Evolutionary conservation across 2,888 invertebrate genomes (phyloP), one percentile per base, ranked within the genome.

Genomic region (Candidula unifasciata): DNA sequence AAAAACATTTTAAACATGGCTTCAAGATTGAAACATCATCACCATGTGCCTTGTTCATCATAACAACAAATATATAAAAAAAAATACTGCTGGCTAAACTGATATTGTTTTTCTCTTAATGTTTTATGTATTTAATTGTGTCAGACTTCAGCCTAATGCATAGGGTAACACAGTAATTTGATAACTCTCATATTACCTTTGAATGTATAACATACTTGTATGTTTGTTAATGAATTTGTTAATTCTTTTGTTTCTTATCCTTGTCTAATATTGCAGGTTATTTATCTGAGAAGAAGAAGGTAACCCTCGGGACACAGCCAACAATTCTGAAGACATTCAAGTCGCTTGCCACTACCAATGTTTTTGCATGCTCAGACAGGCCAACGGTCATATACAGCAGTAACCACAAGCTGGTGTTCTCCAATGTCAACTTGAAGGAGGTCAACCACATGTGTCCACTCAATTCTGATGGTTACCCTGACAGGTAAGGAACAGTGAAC

Each of bases 351-450:
- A 98, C 98, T 0, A 97, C 97, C 27, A 99, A 99, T 94, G 98
- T 99, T 60, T 99, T 99, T 95, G 99, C 99, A 35, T 99, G 99
- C 94, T 99, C 98, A 0, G 99, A 99, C 94, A 95, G 99, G 79
- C 99, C 99, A 0, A 99, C 99, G 0, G 99, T 99, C 24, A 99
- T 99, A 89, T 99, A 99, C 95, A 99, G 98, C 78, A 98, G 98
- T n/a, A 99, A 99, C 94, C 98, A 98, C 93, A 99, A 99, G 94
- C 95, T 99, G 57, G 98, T 99, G 3, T 99, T 99, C 94, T 98
- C 98, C n/a, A 99, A 99, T 94, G 99, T 98, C 2, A 98, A 95
- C 90, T 88, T 95, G 83, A 93, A 93, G 86, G 93, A 94, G 88
- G 95, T 99, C 0, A 97, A 97, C 91, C 98, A 99, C 92, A 99